Evolutionary conservation across 1,140 invertebrate genomes (phyloP).

Genomic region (Portunus trituberculatus): DNA sequence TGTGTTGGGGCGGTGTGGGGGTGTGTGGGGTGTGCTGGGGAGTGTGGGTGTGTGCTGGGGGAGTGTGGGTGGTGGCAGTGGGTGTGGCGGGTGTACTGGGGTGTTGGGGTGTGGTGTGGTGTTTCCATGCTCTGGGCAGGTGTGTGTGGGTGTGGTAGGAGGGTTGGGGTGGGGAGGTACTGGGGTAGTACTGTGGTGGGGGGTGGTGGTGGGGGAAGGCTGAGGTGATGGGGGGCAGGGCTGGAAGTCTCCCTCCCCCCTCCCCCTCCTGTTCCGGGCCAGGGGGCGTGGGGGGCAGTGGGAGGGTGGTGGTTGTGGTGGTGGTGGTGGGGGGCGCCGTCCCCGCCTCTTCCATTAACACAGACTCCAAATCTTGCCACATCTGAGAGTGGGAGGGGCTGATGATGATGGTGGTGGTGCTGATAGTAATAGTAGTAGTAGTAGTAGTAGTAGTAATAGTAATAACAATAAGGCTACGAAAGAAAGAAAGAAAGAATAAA

Average conservation of each 20-base stretch:
- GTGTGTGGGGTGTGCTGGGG: conserved; percentile 46
- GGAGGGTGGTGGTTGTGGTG: conserved; percentile 16
- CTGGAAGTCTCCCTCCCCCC: background rate
- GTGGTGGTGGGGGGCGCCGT: background rate
- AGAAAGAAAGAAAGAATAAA: background rate
- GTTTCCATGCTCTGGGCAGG: too few species aligned
- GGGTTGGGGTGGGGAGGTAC: background rate
- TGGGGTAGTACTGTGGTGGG: background rate
- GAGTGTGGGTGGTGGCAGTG: conserved; percentile 52
- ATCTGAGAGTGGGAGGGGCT: conserved; percentile 14
- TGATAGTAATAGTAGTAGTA: background rate
- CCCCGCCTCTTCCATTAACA: conserved; percentile 33
- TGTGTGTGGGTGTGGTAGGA: background rate
- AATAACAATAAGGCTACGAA: too few species aligned
- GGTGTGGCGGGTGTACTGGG: conserved; percentile 1
- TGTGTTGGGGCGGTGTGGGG: conserved; percentile 31
- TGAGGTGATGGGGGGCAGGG: conserved; percentile 8
- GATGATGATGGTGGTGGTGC: background rate
- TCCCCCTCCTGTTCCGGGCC: background rate
- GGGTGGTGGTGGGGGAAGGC: conserved; percentile 44
- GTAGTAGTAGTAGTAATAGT: too few species aligned
- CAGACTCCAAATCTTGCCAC: conserved; percentile 59
- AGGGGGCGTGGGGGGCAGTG: conserved; percentile 40
- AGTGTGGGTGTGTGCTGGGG: conserved; percentile 29
- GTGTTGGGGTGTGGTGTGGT: background rate